Evolutionary conservation across 2,797 vertebrate species (phyloP).

Genomic region (Acrossocheilus wenchowensis): DNA sequence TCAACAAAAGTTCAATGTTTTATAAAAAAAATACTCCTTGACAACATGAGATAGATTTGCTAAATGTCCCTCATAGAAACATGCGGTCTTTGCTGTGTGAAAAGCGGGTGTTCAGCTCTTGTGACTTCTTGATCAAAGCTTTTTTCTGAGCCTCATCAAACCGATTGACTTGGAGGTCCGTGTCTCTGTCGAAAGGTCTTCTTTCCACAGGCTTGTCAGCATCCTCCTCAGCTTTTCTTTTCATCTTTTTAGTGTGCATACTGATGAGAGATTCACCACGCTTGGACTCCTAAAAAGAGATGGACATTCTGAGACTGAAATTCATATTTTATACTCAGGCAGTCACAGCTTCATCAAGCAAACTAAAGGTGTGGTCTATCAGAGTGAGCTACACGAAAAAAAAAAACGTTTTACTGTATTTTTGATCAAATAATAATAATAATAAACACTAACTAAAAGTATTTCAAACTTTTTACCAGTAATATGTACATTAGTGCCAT

Average conservation of each 20-base stretch:
- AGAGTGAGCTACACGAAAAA: background rate
- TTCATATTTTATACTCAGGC: background rate
- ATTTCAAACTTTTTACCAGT: background rate
- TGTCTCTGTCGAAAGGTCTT: conserved; percentile 91
- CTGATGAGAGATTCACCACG: conserved; percentile 91
- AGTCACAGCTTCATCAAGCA: background rate
- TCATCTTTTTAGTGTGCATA: conserved; percentile 90
- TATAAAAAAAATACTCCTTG: background rate
- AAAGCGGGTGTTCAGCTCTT: conserved; percentile 93
- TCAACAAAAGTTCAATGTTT: background rate
- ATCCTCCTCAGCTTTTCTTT: conserved; percentile 83
- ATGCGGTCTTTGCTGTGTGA: conserved; percentile 94
- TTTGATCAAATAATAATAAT: background rate
- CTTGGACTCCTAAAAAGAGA: conserved; percentile 83
- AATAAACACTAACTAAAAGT: background rate
- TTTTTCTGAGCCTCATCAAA: conserved; percentile 96
- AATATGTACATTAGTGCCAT: background rate
- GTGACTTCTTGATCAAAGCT: conserved; percentile 91
- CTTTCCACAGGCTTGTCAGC: conserved; percentile 84
- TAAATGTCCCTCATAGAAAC: conserved; percentile 83
- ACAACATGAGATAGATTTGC: background rate
- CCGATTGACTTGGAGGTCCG: conserved; percentile 91
- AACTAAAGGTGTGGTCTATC: background rate
- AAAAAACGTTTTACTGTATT: background rate
- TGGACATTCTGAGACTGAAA: background rate